Conservation (phyloP, 2,113 vertebrate genomes). For the Mobula birostris region DNA sequence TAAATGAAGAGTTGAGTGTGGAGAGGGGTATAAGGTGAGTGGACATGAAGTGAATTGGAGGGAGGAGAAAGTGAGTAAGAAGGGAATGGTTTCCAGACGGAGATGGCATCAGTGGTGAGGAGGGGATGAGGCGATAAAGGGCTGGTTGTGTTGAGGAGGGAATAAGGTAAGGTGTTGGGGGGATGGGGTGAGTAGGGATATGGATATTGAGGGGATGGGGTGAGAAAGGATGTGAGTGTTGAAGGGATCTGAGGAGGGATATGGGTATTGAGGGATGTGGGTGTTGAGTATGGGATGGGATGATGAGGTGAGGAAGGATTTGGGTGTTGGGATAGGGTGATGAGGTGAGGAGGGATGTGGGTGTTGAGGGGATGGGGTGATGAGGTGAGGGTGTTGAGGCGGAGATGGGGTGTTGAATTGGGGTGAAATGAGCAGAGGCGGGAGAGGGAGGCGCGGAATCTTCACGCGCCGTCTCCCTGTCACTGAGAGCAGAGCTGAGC, state of each 20-base stretch:
- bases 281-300: background rate
- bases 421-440: background rate
- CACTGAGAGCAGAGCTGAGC: background rate
- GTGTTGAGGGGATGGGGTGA: slow-evolving; percentile 41
- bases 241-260: slow-evolving; percentile 28
- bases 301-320: background rate
- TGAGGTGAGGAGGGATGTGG: no score
- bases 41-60: no score
- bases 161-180: background rate
- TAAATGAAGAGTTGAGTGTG: no score
- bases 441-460: slow-evolving; percentile 26
- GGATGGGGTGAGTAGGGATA: background rate
- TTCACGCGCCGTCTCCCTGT: background rate
- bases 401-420: slow-evolving; percentile 39
- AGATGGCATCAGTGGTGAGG: no score
- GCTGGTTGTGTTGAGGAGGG: background rate
- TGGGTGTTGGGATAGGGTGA: slow-evolving; percentile 39
- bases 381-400: slow-evolving; percentile 45
- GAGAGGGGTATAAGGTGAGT: no score
- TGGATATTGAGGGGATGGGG: slow-evolving; percentile 19
- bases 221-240: no score
- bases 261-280: background rate
- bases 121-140: background rate
- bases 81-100: no score
- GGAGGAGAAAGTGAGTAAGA: no score